Evolutionary conservation across 2,888 invertebrate species (phyloP).

Genomic region (Drosophila parthenogenetica): DNA sequence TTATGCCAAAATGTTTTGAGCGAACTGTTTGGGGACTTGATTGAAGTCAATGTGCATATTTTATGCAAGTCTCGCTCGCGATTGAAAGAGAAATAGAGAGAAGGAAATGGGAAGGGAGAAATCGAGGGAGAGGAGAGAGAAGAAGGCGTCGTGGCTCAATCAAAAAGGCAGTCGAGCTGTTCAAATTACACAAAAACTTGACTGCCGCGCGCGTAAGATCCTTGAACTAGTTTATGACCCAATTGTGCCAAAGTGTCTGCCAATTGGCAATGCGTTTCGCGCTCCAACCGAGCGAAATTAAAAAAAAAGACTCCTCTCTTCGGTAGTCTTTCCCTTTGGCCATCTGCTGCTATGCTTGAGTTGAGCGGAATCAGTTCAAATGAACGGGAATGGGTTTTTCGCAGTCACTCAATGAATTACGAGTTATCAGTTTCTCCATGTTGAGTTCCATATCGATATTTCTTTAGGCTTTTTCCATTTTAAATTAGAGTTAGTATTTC

Average conservation of each 20-base stretch:
- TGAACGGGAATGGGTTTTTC: too few species aligned
- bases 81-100: neutral
- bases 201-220: constrained; percentile 40
- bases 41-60: constrained; percentile 16
- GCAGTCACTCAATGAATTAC: too few species aligned
- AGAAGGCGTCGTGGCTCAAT: constrained; percentile 17
- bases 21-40: neutral
- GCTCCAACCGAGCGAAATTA: constrained; percentile 46
- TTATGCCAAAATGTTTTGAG: constrained; percentile 19
- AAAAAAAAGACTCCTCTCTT: constrained; percentile 5
- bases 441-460: too few species aligned
- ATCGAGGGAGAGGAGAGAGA: neutral
- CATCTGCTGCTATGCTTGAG: neutral
- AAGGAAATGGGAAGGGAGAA: neutral
- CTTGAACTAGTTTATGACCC: constrained; percentile 79
- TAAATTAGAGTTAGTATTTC: too few species aligned
- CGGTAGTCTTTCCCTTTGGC: neutral
- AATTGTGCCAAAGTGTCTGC: constrained; percentile 79
- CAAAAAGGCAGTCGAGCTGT: constrained; percentile 34
- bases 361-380: neutral
- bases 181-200: constrained; percentile 46
- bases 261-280: constrained; percentile 68
- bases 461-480: too few species aligned
- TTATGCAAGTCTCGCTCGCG: constrained; percentile 15
- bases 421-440: too few species aligned